phyloP scores from a whole-genome alignment of 2,113 vertebrate species.

The Calypte anna region DNA sequence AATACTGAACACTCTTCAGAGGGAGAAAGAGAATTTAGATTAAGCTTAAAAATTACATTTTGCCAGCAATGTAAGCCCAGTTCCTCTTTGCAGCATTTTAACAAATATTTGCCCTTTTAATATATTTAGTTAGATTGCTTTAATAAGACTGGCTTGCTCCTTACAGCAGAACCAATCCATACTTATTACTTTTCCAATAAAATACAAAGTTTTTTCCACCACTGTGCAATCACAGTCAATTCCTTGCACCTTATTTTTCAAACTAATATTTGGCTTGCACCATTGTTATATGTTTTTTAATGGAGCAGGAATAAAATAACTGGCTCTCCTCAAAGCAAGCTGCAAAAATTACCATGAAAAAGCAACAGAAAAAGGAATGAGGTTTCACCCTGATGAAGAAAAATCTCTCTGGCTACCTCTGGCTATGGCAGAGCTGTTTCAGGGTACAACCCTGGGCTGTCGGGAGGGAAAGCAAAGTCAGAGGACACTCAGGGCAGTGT shows the following conservation, averaged over 20 bases:
- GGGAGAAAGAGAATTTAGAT: neutral
- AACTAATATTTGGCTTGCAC: neutral
- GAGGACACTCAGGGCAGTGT: neutral
- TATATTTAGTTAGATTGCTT: neutral
- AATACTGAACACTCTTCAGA: neutral
- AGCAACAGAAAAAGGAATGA: neutral
- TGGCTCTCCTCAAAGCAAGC: neutral
- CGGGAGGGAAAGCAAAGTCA: neutral
- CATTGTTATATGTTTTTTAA: neutral
- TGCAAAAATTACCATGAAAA: neutral
- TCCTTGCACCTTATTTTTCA: neutral
- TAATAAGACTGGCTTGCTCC: neutral
- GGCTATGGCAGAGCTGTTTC: fast-evolving
- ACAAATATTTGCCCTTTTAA: neutral
- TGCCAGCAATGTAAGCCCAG: neutral
- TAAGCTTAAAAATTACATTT: neutral
- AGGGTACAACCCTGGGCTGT: neutral
- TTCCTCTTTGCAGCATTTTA: neutral
- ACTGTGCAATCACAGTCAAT: neutral
- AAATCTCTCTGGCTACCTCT: neutral
- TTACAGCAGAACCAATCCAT: neutral
- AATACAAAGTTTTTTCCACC: neutral
- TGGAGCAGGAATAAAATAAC: neutral
- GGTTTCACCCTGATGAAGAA: neutral
- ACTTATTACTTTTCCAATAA: neutral